Evolutionary conservation across 2,888 invertebrate genomes (phyloP), one percentile per base, ranked within the genome.

Genomic region (Amblyteles armatorius): DNA sequence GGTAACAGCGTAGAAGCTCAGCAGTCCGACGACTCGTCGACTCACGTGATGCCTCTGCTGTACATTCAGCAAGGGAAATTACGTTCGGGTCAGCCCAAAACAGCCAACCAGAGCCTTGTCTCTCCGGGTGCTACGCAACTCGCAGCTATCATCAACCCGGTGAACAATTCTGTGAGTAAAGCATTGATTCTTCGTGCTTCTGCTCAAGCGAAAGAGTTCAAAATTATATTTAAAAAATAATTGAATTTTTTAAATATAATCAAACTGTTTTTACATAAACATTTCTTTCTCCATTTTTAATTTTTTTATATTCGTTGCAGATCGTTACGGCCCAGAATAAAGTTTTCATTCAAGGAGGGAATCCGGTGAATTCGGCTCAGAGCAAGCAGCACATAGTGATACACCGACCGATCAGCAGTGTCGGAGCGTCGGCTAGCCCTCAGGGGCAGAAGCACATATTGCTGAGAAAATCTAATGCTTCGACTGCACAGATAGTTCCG

Each of bases 401-500:
- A 82, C 91, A 92, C 83, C 89, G 92, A 57, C 92, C 92, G n/a
- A 89, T 93, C 50, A 79, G 67, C 33, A 74, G 69, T 60, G 85
- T 86, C 6, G 76, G 77, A 16, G 65, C 85, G 3, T 57, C 85
- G 9, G 44, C 87, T 16, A 50, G 76, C 9, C 67, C 85, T 2
- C 92, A 91, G 83, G 88, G 90, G 9, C 93, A 93, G 67, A 93
- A 94, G 78, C 93, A 93, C 72, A 93, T 93, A 89, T 84, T 94
- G 79, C 88, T 93, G 72, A 90, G 93, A 83, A 93, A 93, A 76
- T 90, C 93, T 16, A 91, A 90, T 65, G 84, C 91, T 13, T 90
- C 93, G 33, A 89, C 92, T 67, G 92, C 94, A 74, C 94, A 94
- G 89, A 94, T 94, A 68, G 89, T 94, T 83, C 93, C 93, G 55